Percentiles rank a stretch among this genome's conserved stretches.
Evolutionary conservation across 2,888 invertebrate genomes (phyloP).

Genomic region (Subacronicta megacephala): DNA sequence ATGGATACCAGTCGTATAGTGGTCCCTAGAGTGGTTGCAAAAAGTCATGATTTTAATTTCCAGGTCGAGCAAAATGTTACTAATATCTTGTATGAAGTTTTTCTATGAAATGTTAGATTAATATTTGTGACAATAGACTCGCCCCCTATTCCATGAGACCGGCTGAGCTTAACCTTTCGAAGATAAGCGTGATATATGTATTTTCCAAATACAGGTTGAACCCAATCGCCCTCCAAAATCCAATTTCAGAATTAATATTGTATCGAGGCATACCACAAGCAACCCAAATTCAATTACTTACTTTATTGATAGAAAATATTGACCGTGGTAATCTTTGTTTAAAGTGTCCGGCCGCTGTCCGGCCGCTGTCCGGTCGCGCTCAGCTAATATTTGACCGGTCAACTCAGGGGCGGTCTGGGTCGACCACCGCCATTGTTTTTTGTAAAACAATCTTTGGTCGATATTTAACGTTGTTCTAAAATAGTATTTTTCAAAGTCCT

Average conservation of each 20-base stretch:
- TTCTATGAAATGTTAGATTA: too few relatives aligned
- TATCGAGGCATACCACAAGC: conserved; percentile 14
- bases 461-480: neutral
- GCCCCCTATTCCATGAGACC: too few relatives aligned
- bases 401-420: conserved; percentile 10
- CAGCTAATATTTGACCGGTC: conserved; percentile 29
- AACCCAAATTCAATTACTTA: conserved; percentile 33
- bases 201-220: neutral
- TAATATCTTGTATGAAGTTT: too few relatives aligned
- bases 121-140: too few relatives aligned
- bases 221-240: neutral
- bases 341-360: conserved; percentile 13
- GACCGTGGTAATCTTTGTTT: conserved; percentile 26
- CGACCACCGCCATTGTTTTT: conserved; percentile 30
- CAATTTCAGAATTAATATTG: conserved; percentile 25
- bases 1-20: too few relatives aligned
- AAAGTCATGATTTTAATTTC: too few relatives aligned
- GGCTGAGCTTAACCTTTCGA: too few relatives aligned
- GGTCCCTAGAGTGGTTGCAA: too few relatives aligned
- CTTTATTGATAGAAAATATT: conserved; percentile 34
- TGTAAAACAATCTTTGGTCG: conserved; percentile 9
- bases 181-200: too few relatives aligned
- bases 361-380: conserved; percentile 3
- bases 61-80: too few relatives aligned
- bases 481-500: neutral